Percentiles rank a stretch among this genome's conserved stretches.
Conservation (phyloP, 2,113 vertebrate genomes). For the Bubalus kerabau region DNA sequence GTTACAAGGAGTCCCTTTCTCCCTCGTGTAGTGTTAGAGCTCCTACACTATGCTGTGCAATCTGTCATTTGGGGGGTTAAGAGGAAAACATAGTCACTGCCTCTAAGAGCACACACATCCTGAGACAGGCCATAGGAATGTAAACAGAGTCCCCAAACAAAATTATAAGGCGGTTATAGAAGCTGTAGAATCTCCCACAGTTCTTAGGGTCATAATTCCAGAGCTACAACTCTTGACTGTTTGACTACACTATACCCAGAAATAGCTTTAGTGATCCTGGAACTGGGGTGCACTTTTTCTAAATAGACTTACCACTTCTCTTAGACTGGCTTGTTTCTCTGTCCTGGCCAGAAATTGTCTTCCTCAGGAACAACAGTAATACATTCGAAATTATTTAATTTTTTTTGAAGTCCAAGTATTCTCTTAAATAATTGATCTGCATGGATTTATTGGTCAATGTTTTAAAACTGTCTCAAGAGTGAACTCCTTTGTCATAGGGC, state of each 20-base stretch:
- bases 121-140: not conserved
- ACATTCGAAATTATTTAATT: not conserved
- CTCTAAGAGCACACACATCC: not conserved
- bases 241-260: not conserved
- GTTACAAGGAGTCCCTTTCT: not conserved
- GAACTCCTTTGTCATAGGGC: not conserved
- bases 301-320: not conserved
- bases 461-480: not conserved
- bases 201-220: not conserved
- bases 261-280: not conserved
- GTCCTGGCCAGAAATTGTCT: not conserved
- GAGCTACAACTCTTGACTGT: not conserved
- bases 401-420: not conserved
- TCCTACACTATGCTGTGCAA: not conserved
- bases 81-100: not conserved
- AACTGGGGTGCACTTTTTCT: not conserved
- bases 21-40: no score
- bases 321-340: not conserved
- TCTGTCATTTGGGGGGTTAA: not conserved
- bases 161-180: not conserved
- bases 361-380: not conserved
- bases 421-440: not conserved
- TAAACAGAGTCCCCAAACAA: not conserved
- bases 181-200: not conserved
- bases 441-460: not conserved